phyloP scores from a whole-genome alignment of 2,888 invertebrate species.

The Tyria jacobaeae region DNA sequence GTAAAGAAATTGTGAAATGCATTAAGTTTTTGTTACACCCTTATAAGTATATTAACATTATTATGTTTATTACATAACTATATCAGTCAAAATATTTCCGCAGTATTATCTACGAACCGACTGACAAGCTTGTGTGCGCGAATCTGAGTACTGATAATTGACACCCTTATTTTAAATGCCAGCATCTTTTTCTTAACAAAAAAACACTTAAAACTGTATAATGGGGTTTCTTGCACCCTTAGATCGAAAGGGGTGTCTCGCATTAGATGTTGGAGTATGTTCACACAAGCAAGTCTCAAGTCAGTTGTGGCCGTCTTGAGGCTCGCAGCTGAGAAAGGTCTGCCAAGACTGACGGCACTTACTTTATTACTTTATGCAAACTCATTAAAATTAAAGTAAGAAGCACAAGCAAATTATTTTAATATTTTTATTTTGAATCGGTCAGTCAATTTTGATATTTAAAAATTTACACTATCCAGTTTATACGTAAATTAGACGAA shows the following conservation, averaged over 20 bases:
- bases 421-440: slow-evolving; percentile 55
- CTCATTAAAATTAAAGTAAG: slow-evolving; percentile 60
- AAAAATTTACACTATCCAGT: slow-evolving; percentile 44
- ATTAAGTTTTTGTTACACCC: slow-evolving; percentile 83
- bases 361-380: slow-evolving; percentile 54
- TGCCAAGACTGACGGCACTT: slow-evolving; percentile 50
- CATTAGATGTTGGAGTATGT: neutral
- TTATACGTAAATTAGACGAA: slow-evolving; percentile 41
- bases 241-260: too few relatives aligned
- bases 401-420: slow-evolving; percentile 66
- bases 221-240: too few relatives aligned
- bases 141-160: slow-evolving; percentile 34
- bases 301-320: slow-evolving; percentile 50
- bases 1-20: slow-evolving; percentile 86
- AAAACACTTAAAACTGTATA: neutral
- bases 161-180: slow-evolving; percentile 30
- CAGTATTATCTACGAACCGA: slow-evolving; percentile 72
- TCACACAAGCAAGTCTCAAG: slow-evolving; percentile 44
- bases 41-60: slow-evolving; percentile 84
- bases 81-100: slow-evolving; percentile 85
- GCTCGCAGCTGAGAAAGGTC: slow-evolving; percentile 40
- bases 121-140: slow-evolving; percentile 46
- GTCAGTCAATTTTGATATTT: slow-evolving; percentile 64
- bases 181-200: neutral
- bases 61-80: slow-evolving; percentile 78